Conservation (phyloP, 35 echinoderm and acorn worm species). For the Antedon bifida region DNA sequence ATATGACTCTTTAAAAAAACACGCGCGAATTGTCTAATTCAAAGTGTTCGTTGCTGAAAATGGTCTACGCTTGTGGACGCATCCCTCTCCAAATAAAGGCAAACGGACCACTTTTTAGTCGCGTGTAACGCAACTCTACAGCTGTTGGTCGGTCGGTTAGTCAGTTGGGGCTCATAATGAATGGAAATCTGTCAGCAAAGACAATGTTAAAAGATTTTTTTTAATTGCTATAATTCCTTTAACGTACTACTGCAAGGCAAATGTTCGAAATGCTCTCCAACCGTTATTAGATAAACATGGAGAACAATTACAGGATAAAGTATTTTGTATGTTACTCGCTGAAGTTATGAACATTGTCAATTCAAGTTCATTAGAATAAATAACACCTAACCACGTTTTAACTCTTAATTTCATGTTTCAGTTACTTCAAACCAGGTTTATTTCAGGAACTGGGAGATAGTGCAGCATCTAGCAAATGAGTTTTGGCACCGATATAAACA, state of each 20-base stretch:
- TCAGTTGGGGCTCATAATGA: conserved; percentile 42
- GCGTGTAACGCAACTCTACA: no score
- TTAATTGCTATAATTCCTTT: conserved; percentile 29
- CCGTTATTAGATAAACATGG: conserved; percentile 13
- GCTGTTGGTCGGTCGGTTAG: no score
- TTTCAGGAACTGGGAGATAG: conserved; percentile 32
- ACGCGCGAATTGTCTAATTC: no score
- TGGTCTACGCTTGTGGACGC: no score
- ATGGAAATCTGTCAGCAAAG: conserved; percentile 9
- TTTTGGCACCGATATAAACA: conserved; percentile 45
- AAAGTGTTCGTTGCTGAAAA: no score
- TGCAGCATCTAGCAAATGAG: no score
- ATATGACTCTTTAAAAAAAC: no score
- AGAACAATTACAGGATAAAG: conserved; percentile 21
- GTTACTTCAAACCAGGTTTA: not conserved
- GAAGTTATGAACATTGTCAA: conserved; percentile 55
- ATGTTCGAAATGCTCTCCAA: not conserved
- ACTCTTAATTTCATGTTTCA: not conserved
- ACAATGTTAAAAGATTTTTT: conserved; percentile 15
- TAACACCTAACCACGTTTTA: not conserved
- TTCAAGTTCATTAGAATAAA: not conserved
- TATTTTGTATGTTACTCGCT: conserved; percentile 39
- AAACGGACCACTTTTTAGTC: no score
- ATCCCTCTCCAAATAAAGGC: no score
- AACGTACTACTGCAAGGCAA: conserved; percentile 36